A percentile compares a stretch with the other conserved stretches of the same genome.
phyloP scores from a whole-genome alignment of 2,113 vertebrate genomes.

The Eulemur rufifrons region DNA sequence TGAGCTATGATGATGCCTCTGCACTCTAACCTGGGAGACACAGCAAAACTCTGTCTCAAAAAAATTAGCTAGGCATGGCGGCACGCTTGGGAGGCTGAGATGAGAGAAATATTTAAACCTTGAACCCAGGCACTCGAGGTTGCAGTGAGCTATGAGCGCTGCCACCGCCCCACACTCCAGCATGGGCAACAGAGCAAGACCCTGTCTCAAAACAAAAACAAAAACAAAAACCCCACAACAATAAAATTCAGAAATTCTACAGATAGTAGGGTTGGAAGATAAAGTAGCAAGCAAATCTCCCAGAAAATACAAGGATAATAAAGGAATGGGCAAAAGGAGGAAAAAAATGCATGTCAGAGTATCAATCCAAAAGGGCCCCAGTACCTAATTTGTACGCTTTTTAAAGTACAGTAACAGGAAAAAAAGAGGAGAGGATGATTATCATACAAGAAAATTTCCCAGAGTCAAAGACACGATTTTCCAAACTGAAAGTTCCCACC shows the following conservation, averaged over 20 bases:
- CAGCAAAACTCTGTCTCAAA: no score
- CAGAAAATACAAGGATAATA: not conserved
- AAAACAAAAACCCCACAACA: not conserved
- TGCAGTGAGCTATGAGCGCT: no score
- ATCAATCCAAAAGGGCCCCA: not conserved
- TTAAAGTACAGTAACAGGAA: not conserved
- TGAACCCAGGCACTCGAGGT: no score
- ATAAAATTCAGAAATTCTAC: not conserved
- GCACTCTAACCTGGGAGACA: no score
- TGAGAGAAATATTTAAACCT: no score
- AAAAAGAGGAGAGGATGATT: not conserved
- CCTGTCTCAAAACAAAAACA: no score
- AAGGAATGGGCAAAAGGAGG: not conserved
- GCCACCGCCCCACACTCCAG: no score
- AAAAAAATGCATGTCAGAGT: not conserved
- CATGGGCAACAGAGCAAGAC: no score
- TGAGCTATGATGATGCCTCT: no score
- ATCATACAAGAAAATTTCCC: not conserved
- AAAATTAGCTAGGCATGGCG: no score
- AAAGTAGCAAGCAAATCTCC: not conserved
- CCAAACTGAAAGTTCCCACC: not conserved
- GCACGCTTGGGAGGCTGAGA: no score
- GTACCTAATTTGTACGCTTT: not conserved
- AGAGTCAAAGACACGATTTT: not conserved
- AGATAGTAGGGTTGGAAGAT: not conserved